Conservation (phyloP, 2,113 vertebrate species). For the Callaeas wilsoni region DNA sequence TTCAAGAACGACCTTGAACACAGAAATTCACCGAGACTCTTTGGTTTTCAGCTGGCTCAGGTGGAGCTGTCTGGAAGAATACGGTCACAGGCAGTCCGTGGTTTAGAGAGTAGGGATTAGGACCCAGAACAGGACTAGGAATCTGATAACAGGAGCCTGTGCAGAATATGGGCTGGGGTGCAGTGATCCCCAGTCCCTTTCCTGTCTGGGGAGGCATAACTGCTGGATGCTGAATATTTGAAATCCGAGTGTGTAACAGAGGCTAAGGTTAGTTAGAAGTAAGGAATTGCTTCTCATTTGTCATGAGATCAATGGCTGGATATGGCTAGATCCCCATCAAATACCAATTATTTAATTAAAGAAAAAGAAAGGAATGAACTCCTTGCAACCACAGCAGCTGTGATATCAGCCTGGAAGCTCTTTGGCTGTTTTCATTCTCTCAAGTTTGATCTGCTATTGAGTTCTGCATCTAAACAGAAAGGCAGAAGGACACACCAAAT, state of each 20-base stretch:
- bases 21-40: accelerated
- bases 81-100: neutral
- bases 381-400: neutral
- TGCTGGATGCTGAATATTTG: neutral
- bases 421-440: neutral
- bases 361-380: neutral
- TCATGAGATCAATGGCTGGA: neutral
- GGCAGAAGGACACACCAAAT: neutral
- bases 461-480: neutral
- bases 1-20: neutral
- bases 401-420: neutral
- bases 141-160: neutral
- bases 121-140: neutral
- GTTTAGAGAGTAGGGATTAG: neutral
- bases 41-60: neutral
- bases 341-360: neutral
- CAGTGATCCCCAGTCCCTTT: neutral
- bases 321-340: neutral
- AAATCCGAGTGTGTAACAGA: neutral
- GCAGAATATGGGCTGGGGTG: accelerated
- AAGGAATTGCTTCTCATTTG: neutral
- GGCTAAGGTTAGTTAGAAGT: neutral
- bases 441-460: neutral
- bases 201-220: neutral
- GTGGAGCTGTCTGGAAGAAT: neutral